Percentiles rank a stretch among this genome's conserved stretches.
These are phyloP conservation scores for Amblyopsis rosae DNA, from an alignment of 2,113 vertebrate species.

Conservation along the genomic window DNA sequence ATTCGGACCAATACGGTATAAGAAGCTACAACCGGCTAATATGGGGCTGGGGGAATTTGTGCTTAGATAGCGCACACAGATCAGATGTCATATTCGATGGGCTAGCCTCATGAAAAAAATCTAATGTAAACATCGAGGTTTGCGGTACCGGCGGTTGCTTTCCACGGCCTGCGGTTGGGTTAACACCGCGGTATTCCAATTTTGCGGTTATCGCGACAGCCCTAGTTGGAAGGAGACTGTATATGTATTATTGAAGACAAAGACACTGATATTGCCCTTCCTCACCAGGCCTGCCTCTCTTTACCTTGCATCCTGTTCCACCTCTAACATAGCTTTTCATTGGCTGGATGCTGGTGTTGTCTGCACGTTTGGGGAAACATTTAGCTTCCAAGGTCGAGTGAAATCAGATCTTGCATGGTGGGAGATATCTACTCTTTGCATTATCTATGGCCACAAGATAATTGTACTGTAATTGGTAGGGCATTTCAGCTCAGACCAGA, in stretches of 20 bases:
- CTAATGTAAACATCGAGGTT: too few species aligned
- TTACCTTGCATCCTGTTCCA: background rate
- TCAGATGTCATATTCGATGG: too few species aligned
- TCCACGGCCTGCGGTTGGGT: too few species aligned
- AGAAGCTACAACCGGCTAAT: too few species aligned
- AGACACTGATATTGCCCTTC: background rate
- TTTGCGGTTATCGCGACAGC: too few species aligned
- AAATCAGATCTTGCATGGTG: background rate
- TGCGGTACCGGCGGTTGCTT: too few species aligned
- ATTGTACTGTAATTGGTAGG: background rate
- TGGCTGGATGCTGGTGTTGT: background rate
- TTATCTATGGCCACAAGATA: too few species aligned
- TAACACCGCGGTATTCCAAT: too few species aligned
- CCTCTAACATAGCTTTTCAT: background rate
- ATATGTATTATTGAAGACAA: background rate
- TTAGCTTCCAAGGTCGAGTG: background rate
- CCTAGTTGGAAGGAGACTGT: background rate
- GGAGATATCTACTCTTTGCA: background rate
- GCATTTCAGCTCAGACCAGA: background rate
- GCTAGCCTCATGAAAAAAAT: too few species aligned
- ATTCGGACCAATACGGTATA: too few species aligned
- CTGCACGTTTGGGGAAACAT: background rate
- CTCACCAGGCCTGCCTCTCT: conserved; percentile 1
- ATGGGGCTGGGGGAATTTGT: too few species aligned
- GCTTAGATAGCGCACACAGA: too few species aligned